Base-by-base conservation (phyloP, 1,140 invertebrate species). In the Cyphomyrmex costatus region DNA sequence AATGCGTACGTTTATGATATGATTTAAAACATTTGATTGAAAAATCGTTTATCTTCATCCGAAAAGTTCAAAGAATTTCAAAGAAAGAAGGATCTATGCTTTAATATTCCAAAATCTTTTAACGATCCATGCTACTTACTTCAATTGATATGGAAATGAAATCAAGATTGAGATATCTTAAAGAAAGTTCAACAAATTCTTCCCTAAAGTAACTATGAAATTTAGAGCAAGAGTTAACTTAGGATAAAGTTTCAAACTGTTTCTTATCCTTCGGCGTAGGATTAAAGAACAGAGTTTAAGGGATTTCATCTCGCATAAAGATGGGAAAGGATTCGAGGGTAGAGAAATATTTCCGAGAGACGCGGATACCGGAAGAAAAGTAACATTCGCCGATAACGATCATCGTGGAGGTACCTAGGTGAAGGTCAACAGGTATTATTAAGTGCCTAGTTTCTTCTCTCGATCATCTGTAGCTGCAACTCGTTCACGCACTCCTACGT, bases 371-470 rank as follows among this genome's bases (percentile, higher is more conserved):
- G 79, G 68, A 83, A 83, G 68, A 68, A 73, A 83, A 82, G 79
- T 73, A 83, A 83, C 24, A 71, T 24, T 46, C 33, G 42, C 1
- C 53, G 36, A 8, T 46, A 73, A 82, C 56, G 66, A 60, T 61
- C 36, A 27, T 60, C 56, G n/a, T 12, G 19, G 19, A 10, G 16
- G 19, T 19, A 73, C 36, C 19, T 82, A 60, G 53, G 79, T 83
- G 68, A 83, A 83, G 79, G 68, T 83, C 68, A 74, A 19, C 36
- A 16, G 33, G 19, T 60, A 60, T 83, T 74, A 83, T 74, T 73
- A 60, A 83, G 53, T 24, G 53, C 33, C 68, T 83, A 83, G 42
- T 73, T 83, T 83, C 68, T 73, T 83, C 79, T 73, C 24, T 24
- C 36, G 36, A 74, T 83, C 79, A 24, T 49, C 36, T 7, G 19